Base-by-base conservation (phyloP, 2,888 invertebrate species). In the Schizotus pectinicornis region DNA sequence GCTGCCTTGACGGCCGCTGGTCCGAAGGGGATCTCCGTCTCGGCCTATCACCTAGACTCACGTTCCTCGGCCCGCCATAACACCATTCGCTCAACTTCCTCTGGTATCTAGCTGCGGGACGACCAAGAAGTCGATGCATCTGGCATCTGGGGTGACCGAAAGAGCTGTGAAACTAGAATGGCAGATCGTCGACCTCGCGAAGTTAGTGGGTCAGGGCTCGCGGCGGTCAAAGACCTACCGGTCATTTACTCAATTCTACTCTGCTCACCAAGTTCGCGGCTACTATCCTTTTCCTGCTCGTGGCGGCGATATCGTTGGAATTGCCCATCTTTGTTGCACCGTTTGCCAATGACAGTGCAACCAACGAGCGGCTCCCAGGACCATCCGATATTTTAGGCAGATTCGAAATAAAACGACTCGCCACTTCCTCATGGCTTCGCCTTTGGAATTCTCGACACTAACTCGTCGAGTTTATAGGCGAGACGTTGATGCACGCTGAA, bases 121-220 rank as follows among this genome's bases (percentile, higher is more conserved):
- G 55, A 35, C 32, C 41, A 50, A 57, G 57, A 31, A 51, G 56
- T 43, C 57, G 57, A 56, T 66, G 67, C 64, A 65, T 63, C 64
- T 59, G 64, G 67, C 64, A 67, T 64, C 63, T 63, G 65, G 61
- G 63, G 63, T 66, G 65, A 66, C 67, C 67, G 67, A 67, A 67
- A 67, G 65, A 67, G 59, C 57, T 61, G 59, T 64, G 62, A 78
- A 79, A 79, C 77, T 79, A 78, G 79, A 79, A 79, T 79, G 77
- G 77, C 78, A 75, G 78, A 77, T 76, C 77, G 73, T 77, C 74
- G 77, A 78, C 78, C 79, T 79, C 78, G 78, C 78, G 73, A 78
- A 79, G 79, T 79, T 78, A 79, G 77, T 79, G 65, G 78, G 79
- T 79, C 79, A 79, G 78, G 78, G 78, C 78, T 78, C 67, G 72